Evolutionary conservation across 2,888 invertebrate genomes (phyloP).

Genomic region (Caenorhabditis sp.): DNA sequence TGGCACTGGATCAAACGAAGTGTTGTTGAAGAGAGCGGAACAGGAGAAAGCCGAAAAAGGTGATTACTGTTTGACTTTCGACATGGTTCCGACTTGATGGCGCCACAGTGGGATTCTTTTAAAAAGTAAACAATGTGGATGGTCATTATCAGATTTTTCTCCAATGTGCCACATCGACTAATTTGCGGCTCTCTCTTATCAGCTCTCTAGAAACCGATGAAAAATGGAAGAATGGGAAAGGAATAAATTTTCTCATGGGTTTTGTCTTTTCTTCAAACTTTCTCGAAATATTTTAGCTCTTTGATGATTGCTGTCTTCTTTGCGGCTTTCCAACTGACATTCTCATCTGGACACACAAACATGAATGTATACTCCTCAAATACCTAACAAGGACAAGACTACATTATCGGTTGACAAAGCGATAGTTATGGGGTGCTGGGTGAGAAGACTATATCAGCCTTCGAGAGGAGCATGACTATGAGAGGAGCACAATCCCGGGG

Average conservation of each 20-base stretch:
- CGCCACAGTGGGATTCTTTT: slow-evolving; percentile 38
- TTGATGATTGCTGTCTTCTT: not conserved
- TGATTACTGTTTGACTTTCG: slow-evolving; percentile 9
- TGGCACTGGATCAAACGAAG: not conserved
- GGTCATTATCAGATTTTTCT: slow-evolving; percentile 26
- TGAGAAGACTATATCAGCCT: slow-evolving; percentile 34
- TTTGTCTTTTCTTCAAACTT: too few relatives aligned
- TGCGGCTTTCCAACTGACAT: not conserved
- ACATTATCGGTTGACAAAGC: slow-evolving; percentile 26
- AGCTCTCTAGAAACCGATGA: not conserved
- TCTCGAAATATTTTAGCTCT: not conserved
- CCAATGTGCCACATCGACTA: not conserved
- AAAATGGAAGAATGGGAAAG: not conserved
- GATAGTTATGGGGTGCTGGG: slow-evolving; percentile 2
- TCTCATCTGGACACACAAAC: not conserved
- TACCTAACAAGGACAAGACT: slow-evolving; percentile 10
- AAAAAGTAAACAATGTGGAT: slow-evolving; percentile 13
- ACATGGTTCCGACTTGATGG: slow-evolving; percentile 18
- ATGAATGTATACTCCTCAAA: not conserved
- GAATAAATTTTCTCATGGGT: not conserved
- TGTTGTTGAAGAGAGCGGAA: not conserved
- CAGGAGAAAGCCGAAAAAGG: not conserved
- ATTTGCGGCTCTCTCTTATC: slow-evolving; percentile 30
- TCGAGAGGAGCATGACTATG: not conserved
- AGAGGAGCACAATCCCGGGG: slow-evolving; percentile 49